Conservation (phyloP, 2,113 vertebrate species). For the Calyptommatus sinebrachiatus region DNA sequence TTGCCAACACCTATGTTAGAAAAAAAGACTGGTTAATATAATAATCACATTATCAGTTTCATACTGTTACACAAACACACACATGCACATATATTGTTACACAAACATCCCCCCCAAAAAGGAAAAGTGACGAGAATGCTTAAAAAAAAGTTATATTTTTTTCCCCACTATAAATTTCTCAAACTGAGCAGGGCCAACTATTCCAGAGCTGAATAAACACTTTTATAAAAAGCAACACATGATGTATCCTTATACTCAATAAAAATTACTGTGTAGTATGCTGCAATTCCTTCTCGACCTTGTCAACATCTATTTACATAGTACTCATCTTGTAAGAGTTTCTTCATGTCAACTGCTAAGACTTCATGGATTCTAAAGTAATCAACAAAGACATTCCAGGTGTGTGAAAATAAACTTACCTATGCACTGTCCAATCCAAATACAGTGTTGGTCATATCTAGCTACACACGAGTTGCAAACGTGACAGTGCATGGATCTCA, state of each 20-base stretch:
- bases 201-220: conserved; percentile 10
- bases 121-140: not conserved
- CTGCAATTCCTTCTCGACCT: not conserved
- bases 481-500: conserved; percentile 86
- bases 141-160: not conserved
- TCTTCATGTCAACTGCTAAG: not conserved
- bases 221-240: not conserved
- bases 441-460: conserved; percentile 90
- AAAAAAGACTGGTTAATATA: conserved; percentile 24
- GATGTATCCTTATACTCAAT: not conserved
- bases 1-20: conserved; percentile 84
- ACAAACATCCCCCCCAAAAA: not conserved
- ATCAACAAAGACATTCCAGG: rapidly evolving
- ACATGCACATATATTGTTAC: not conserved
- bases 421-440: conserved; percentile 88
- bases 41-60: not conserved
- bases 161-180: not conserved
- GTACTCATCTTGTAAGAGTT: not conserved
- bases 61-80: too few relatives aligned
- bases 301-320: not conserved
- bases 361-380: not conserved
- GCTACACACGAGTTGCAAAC: conserved; percentile 86
- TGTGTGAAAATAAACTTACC: conserved; percentile 68
- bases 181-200: not conserved
- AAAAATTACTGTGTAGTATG: not conserved